Evolutionary conservation across 2,797 vertebrate genomes (phyloP), one percentile per base, ranked within the genome.

Genomic region (Rhinophrynus dorsalis): DNA sequence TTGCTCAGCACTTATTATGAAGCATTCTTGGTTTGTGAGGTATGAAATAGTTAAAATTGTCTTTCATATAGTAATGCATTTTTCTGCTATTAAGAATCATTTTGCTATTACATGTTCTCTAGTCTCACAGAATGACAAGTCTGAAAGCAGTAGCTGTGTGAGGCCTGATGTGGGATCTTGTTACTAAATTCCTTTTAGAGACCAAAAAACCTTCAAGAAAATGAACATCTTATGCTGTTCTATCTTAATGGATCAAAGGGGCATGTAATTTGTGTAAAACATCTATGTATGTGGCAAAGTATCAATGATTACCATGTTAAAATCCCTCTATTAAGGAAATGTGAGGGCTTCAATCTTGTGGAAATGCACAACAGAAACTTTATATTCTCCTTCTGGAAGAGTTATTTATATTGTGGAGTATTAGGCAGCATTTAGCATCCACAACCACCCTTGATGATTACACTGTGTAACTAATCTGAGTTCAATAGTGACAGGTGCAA

Each of bases 41-140:
- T 57, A 62, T 69, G 51, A 83, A 85, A 81, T 68, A 75, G 76
- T 84, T 85, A 85, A 87, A 78, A 42, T 42, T 73, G 37, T 58
- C 76, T 83, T 84, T 83, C 63, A 67, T 66, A 74, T 78, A 76
- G 66, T 74, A 82, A 78, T 75, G 48, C 68, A 59, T 37, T 55
- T 38, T 67, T 79, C 18, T 1, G 54, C 61, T 77, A 65, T 84
- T 80, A 80, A 24, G 10, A 74, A 60, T 74, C 72, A 82, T 84
- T 86, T 84, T 76, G 68, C 69, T 81, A 75, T 81, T 81, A 76
- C 20, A 9, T 6, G 33, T 75, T 48, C 77, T 71, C 56, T 42
- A 65, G 21, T 45, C 38, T 59, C 9, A 67, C 70, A 72, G 58
- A 79, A 77, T 40, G 63, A 78, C 75, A 76, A 78, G 15, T 12